Percentiles rank a stretch among this genome's conserved stretches.
These are phyloP conservation scores for Mesodorylaimus sp. DNA, from an alignment of 2,888 invertebrate species.

Conservation along the genomic window DNA sequence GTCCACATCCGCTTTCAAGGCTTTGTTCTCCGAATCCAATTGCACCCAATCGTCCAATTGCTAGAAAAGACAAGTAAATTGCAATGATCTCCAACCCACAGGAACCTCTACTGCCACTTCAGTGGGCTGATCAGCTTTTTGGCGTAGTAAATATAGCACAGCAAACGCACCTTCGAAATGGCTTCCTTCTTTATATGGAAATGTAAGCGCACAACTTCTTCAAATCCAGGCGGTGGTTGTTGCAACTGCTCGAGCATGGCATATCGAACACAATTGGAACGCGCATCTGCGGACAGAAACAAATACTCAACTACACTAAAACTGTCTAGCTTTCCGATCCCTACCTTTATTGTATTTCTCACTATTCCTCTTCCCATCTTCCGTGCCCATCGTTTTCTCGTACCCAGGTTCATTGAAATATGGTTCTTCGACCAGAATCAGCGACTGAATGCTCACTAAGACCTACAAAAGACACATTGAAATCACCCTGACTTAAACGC, in stretches of 20 bases:
- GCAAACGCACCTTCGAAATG: too few species aligned
- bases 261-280: slow-evolving; percentile 17
- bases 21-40: too few species aligned
- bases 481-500: background rate
- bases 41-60: too few species aligned
- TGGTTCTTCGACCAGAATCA: slow-evolving; percentile 75
- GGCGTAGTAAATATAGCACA: too few species aligned
- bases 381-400: slow-evolving; percentile 69
- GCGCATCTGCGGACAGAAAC: slow-evolving; percentile 1
- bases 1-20: too few species aligned
- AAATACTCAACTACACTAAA: background rate
- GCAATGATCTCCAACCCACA: too few species aligned
- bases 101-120: too few species aligned
- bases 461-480: slow-evolving; percentile 40
- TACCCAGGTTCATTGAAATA: slow-evolving; percentile 89
- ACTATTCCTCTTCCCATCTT: slow-evolving; percentile 31
- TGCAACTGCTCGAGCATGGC: slow-evolving; percentile 26
- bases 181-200: slow-evolving; percentile 25
- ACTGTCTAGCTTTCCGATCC: too few species aligned
- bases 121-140: too few species aligned
- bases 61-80: too few species aligned
- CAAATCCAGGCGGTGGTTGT: slow-evolving; percentile 25
- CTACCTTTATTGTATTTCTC: slow-evolving; percentile 24
- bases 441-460: slow-evolving; percentile 72
- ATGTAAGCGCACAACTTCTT: slow-evolving; percentile 23